These are phyloP conservation scores for Botrylloides violaceus DNA, from an alignment of 23 tunicate species.

Conservation along the genomic window DNA sequence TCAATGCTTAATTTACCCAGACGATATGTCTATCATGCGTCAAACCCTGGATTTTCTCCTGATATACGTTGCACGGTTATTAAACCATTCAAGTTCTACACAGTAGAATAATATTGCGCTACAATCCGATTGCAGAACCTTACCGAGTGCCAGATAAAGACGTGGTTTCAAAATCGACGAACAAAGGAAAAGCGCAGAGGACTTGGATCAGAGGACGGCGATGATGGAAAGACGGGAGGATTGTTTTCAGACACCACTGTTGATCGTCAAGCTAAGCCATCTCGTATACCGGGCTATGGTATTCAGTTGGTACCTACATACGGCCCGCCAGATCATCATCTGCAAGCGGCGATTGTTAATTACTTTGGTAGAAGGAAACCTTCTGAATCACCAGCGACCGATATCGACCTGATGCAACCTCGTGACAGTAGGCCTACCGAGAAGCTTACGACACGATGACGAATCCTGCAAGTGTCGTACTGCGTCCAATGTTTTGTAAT, in stretches of 20 bases:
- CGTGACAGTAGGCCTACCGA: too few relatives aligned
- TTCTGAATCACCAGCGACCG: neutral
- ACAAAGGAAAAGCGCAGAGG: conserved; percentile 90
- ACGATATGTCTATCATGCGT: neutral
- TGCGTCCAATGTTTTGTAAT: too few relatives aligned
- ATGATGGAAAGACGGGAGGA: conserved; percentile 9
- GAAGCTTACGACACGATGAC: too few relatives aligned
- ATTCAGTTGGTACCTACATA: conserved; percentile 63
- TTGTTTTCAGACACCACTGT: neutral
- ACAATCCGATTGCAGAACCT: conserved; percentile 42
- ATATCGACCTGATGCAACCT: neutral
- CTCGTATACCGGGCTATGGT: conserved; percentile 63
- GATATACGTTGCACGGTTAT: too few relatives aligned
- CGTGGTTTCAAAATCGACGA: conserved; percentile 88
- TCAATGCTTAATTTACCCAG: neutral
- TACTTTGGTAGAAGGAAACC: conserved; percentile 39
- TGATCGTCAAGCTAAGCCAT: conserved; percentile 18
- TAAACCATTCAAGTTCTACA: too few relatives aligned
- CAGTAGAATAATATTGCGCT: too few relatives aligned
- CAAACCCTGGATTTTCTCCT: too few relatives aligned
- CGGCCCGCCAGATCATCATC: conserved; percentile 73
- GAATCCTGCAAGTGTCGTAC: too few relatives aligned
- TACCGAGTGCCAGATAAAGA: conserved; percentile 84
- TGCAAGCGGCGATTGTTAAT: conserved; percentile 63
- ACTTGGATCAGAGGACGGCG: conserved; percentile 39